Evolutionary conservation across 2,797 vertebrate genomes (phyloP).

Genomic region (Phyllotis vaccarum): DNA sequence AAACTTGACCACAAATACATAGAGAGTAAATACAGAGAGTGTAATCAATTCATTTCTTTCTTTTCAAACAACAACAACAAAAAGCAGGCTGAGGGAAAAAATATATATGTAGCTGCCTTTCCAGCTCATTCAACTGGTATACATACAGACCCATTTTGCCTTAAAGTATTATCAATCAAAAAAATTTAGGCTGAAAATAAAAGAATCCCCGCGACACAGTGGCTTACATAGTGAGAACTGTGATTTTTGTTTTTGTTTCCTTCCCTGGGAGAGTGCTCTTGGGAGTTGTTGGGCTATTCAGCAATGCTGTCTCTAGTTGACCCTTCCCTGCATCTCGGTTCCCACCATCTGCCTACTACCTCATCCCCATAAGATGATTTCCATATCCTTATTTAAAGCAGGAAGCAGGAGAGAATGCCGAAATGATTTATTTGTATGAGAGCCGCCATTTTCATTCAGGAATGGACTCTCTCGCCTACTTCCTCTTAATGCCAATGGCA

Average conservation of each 20-base stretch:
- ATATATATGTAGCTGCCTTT: neutral
- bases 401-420: neutral
- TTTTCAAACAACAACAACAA: slow-evolving; percentile 72
- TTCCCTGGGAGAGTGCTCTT: neutral
- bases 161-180: slow-evolving; percentile 18
- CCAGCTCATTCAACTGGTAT: neutral
- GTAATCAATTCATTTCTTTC: too few species aligned
- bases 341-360: neutral
- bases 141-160: slow-evolving; percentile 1
- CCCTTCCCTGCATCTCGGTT: neutral
- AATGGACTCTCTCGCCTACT: neutral
- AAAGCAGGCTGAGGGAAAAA: slow-evolving; percentile 75
- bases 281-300: neutral
- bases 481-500: neutral
- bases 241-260: neutral
- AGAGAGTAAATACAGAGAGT: slow-evolving; percentile 68
- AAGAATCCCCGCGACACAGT: neutral
- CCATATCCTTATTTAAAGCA: slow-evolving; percentile 1
- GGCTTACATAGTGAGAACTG: neutral
- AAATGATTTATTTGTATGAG: neutral
- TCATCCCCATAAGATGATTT: neutral
- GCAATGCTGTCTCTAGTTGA: neutral
- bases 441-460: neutral
- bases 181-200: slow-evolving; percentile 65
- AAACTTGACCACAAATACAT: slow-evolving; percentile 67